Percentiles rank a stretch among this genome's conserved stretches.
phyloP scores from a whole-genome alignment of 2,113 vertebrate genomes.

The Brachyhypopomus gauderio region DNA sequence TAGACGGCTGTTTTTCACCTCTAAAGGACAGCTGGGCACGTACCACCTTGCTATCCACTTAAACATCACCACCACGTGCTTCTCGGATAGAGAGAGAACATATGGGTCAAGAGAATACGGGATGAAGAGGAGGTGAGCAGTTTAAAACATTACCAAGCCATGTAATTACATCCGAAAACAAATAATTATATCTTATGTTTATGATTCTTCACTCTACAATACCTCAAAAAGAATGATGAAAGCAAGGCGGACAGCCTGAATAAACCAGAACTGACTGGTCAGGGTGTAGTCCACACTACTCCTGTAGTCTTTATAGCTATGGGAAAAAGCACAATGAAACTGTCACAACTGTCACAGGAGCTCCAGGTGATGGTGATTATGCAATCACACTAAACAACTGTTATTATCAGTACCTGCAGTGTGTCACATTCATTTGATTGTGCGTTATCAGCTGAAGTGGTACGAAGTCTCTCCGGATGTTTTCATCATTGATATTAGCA shows the following conservation, averaged over 20 bases:
- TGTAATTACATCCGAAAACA: background rate
- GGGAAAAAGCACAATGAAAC: background rate
- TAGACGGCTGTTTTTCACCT: slow-evolving; percentile 74
- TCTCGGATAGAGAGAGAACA: slow-evolving; percentile 21
- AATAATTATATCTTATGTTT: slow-evolving; percentile 9
- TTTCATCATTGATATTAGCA: slow-evolving; percentile 60
- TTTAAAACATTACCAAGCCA: background rate
- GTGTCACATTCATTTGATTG: slow-evolving; percentile 52
- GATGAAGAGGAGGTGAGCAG: background rate
- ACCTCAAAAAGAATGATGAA: slow-evolving; percentile 94
- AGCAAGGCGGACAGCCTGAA: slow-evolving; percentile 84
- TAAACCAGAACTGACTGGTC: slow-evolving; percentile 85
- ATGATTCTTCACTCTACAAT: background rate
- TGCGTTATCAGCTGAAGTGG: slow-evolving; percentile 39
- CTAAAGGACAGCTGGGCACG: slow-evolving; percentile 72
- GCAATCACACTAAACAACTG: background rate
- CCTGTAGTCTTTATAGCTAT: slow-evolving; percentile 90
- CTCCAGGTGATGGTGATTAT: background rate
- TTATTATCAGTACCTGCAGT: slow-evolving; percentile 82
- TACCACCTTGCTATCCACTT: slow-evolving; percentile 81
- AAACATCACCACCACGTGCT: slow-evolving; percentile 75
- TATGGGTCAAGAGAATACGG: background rate
- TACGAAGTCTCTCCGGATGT: slow-evolving; percentile 67
- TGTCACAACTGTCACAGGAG: background rate
- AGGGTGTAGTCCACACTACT: slow-evolving; percentile 72